Conservation (phyloP, 2,797 vertebrate genomes). For the Notolepis coatsorum region DNA sequence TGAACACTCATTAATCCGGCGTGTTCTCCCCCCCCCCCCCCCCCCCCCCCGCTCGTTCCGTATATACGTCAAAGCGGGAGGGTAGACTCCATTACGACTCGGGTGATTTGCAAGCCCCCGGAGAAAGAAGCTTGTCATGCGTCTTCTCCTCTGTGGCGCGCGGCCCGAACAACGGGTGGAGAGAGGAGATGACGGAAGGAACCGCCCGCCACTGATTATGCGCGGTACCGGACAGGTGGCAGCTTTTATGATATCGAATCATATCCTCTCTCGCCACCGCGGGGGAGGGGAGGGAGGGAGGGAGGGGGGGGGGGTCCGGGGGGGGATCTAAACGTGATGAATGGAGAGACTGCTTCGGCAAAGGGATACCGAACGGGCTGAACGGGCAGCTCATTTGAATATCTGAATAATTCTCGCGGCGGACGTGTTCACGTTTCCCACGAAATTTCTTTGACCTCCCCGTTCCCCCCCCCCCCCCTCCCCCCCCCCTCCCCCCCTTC, state of each 20-base stretch:
- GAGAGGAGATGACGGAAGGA: not conserved
- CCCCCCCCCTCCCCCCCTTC: slow-evolving; percentile 25
- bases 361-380: slow-evolving; percentile 3
- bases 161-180: slow-evolving; percentile 32
- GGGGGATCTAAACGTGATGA: slow-evolving; percentile 28
- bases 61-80: slow-evolving; percentile 29
- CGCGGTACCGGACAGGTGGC: slow-evolving; percentile 18
- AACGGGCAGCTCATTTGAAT: slow-evolving; percentile 33
- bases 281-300: too few species aligned
- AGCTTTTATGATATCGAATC: slow-evolving; percentile 39
- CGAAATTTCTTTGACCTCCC: slow-evolving; percentile 43
- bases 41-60: slow-evolving; percentile 1
- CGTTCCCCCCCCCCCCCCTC: slow-evolving; percentile 9
- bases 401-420: slow-evolving; percentile 35
- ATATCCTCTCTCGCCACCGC: slow-evolving; percentile 26
- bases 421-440: slow-evolving; percentile 11
- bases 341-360: slow-evolving; percentile 32
- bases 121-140: slow-evolving; percentile 32
- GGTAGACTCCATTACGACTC: slow-evolving; percentile 35
- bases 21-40: not conserved
- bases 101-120: slow-evolving; percentile 33
- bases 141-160: slow-evolving; percentile 9
- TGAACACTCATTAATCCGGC: slow-evolving; percentile 56
- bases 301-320: slow-evolving; percentile 2
- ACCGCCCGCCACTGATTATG: slow-evolving; percentile 30